Evolutionary conservation across 92 coral and sea anemone species (phyloP).

Genomic region (Porites lobata): DNA sequence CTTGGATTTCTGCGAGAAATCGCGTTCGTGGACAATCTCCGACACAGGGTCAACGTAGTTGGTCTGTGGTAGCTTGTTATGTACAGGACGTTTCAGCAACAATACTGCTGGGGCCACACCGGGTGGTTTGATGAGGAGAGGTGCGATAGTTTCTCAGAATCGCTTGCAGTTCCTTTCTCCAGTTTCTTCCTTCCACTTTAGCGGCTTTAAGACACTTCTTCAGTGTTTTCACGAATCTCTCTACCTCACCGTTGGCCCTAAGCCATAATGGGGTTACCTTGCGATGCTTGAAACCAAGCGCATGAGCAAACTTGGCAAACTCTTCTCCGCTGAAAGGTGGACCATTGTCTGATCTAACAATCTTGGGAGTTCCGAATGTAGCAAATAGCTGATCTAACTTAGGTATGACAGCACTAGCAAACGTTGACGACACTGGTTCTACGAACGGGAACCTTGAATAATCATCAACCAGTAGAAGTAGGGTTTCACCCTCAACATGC

Average conservation of each 20-base stretch:
- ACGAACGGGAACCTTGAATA: no score
- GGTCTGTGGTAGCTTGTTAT: constrained; percentile 72
- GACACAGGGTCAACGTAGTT: constrained; percentile 2
- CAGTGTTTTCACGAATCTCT: constrained; percentile 43
- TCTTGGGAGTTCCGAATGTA: constrained; percentile 49
- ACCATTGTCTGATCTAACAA: constrained; percentile 42
- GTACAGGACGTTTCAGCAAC: constrained; percentile 62
- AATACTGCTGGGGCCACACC: constrained; percentile 66
- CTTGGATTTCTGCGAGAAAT: constrained; percentile 42
- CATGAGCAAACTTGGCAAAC: constrained; percentile 42
- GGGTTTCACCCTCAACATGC: no score
- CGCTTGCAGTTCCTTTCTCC: constrained; percentile 58
- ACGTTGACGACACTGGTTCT: no score
- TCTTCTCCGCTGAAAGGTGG: constrained; percentile 58
- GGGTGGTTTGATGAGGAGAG: constrained; percentile 69
- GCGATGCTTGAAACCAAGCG: constrained; percentile 47
- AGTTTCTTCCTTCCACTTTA: constrained; percentile 6
- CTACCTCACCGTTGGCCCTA: constrained; percentile 41
- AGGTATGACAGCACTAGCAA: background rate
- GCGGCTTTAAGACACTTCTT: constrained; percentile 45
- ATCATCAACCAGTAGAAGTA: no score
- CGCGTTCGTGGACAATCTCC: constrained; percentile 3
- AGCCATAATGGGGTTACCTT: constrained; percentile 38
- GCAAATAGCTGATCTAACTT: constrained; percentile 51
- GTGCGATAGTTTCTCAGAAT: constrained; percentile 68